Conservation (phyloP, 2,888 invertebrate species). For the Lordiphosa andalusiaca region DNA sequence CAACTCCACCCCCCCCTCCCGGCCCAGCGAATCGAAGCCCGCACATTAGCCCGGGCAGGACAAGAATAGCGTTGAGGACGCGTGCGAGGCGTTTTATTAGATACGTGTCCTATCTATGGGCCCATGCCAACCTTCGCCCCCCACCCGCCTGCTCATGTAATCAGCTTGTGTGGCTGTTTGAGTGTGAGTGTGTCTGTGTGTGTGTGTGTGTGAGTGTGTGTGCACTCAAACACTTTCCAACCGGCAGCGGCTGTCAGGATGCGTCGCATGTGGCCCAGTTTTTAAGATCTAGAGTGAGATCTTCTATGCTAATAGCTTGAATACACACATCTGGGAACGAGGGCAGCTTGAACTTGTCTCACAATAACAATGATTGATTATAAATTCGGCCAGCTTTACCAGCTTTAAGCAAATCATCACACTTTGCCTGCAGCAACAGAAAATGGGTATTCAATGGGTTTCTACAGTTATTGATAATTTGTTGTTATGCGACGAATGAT, state of each 20-base stretch:
- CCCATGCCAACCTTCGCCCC: slow-evolving; percentile 2
- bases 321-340: neutral
- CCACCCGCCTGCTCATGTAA: slow-evolving; percentile 7
- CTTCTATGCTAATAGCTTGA: neutral
- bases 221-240: slow-evolving; percentile 45
- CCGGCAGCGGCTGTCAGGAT: slow-evolving; percentile 9
- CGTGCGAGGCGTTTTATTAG: slow-evolving; percentile 67
- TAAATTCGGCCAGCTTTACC: too few relatives aligned
- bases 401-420: too few relatives aligned
- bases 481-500: too few relatives aligned
- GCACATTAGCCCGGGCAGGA: slow-evolving; percentile 32
- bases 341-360: neutral
- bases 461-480: too few relatives aligned
- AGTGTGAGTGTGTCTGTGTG: too few relatives aligned
- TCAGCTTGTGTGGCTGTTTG: slow-evolving; percentile 31
- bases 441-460: too few relatives aligned
- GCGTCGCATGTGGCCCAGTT: slow-evolving; percentile 13
- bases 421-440: too few relatives aligned
- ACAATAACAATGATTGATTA: neutral
- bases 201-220: slow-evolving; percentile 3
- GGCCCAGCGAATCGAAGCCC: slow-evolving; percentile 49
- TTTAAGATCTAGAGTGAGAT: slow-evolving; percentile 3
- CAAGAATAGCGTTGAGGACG: slow-evolving; percentile 24
- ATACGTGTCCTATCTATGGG: slow-evolving; percentile 67
- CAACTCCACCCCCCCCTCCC: neutral